Base-by-base conservation (phyloP, 1,140 invertebrate species). In the Archivesica marissinica region DNA sequence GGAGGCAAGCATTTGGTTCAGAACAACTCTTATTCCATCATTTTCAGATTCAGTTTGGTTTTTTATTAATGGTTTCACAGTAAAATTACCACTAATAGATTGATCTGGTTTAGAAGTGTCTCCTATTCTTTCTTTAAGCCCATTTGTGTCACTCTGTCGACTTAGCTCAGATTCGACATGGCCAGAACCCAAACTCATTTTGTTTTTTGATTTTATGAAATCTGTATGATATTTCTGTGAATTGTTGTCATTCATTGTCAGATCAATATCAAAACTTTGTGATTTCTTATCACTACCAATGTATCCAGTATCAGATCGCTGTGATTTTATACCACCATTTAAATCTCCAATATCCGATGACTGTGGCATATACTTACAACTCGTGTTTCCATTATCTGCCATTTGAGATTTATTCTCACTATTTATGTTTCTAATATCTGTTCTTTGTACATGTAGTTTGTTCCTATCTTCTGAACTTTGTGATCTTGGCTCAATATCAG, bases 11-110 rank as follows among this genome's bases (percentile, higher is more conserved):
- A 79, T 79, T 25, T 56, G 20, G n/a, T 66, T 79, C 38, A 79
- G 44, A 2, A 79, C 77, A 25, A 79, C 77, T 39, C 77, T 64
- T 44, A 79, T 79, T 33, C 28, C 39, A 52, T 79, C 56, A 44
- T 30, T 25, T 13, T 23, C 20, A 25, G 38, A 38, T 28, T 20
- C 50, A 15, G 25, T 4, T 17, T 13, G 30, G 33, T 20, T 64
- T 33, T 30, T 20, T 2, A 33, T 35, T 28, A 59, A 47, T 47
- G 7, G 7, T 47, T 47, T 47, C 17, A 9, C 23, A 59, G n/a
- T 2, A 28, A 30, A 23, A 3, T 30, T 59, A 7, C 17, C 54
- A 28, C 23, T 30, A 28, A 59, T 7, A 7, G 23, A 59, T 59
- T 59, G 7, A 30, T 3, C 25, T 7, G 4, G 13, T 6, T 59